Percentiles rank a stretch among this genome's conserved stretches.
These are phyloP conservation scores for Tigriopus californicus DNA, from an alignment of 2,888 invertebrate genomes.

Conservation along the genomic window DNA sequence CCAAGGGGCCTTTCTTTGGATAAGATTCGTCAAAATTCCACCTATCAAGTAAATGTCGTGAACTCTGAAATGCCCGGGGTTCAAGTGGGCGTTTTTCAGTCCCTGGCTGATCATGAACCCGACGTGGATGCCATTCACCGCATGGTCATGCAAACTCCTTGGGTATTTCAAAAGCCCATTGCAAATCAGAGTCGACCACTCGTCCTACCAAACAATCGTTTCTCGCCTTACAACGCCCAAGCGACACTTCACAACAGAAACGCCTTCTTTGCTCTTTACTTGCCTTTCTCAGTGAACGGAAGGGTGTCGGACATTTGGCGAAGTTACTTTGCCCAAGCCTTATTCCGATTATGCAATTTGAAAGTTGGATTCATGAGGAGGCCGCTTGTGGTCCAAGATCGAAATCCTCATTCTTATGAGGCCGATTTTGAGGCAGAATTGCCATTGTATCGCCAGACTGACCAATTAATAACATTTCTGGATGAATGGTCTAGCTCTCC, in stretches of 20 bases:
- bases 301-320: slow-evolving; percentile 11
- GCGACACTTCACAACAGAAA: slow-evolving; percentile 4
- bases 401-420: slow-evolving; percentile 5
- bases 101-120: slow-evolving; percentile 9
- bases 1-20: slow-evolving; percentile 9
- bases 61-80: not conserved
- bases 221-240: slow-evolving; percentile 8
- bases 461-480: not conserved
- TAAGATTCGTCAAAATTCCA: not conserved
- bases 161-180: not conserved
- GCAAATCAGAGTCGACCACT: not conserved
- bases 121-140: slow-evolving; percentile 11
- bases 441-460: not conserved
- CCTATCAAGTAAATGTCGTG: not conserved
- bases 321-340: not conserved
- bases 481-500: not conserved
- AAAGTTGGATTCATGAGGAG: slow-evolving; percentile 3
- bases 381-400: slow-evolving; percentile 1
- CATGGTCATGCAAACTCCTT: not conserved
- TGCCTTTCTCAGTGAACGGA: not conserved
- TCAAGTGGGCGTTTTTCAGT: slow-evolving; percentile 1
- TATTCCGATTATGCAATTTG: not conserved
- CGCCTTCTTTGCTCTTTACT: slow-evolving; percentile 4
- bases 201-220: not conserved
- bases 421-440: slow-evolving; percentile 11